phyloP scores from a whole-genome alignment of 2,888 invertebrate species.

The Pseudococcus viburni region DNA sequence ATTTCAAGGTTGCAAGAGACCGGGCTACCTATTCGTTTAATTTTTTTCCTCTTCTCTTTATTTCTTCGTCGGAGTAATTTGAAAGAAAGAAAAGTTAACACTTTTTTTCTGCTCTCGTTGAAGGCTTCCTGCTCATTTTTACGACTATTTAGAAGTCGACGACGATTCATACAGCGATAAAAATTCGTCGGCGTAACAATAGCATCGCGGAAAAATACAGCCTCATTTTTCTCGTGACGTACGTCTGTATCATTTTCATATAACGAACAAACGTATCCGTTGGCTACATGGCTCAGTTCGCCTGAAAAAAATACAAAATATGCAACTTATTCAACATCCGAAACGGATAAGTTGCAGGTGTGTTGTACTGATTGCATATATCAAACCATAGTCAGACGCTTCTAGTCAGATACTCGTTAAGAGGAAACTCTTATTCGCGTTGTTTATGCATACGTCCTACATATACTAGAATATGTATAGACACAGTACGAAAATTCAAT shows the following conservation, averaged over 20 bases:
- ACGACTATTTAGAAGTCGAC: constrained; percentile 28
- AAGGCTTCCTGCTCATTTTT: constrained; percentile 29
- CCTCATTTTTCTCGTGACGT: not conserved
- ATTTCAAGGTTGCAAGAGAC: constrained; percentile 34
- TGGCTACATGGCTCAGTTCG: not conserved
- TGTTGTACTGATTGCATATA: constrained; percentile 10
- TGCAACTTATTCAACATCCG: not conserved
- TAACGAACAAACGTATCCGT: not conserved
- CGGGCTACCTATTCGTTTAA: constrained; percentile 16
- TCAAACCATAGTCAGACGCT: not conserved
- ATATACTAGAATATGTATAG: not conserved
- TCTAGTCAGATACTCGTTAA: constrained; percentile 9
- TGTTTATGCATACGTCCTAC: not conserved
- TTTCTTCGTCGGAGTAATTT: not conserved
- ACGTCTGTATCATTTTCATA: not conserved
- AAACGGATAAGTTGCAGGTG: constrained; percentile 1
- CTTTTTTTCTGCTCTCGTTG: constrained; percentile 9
- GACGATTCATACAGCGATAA: constrained; percentile 29
- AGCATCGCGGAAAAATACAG: not conserved
- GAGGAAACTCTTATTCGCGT: not conserved
- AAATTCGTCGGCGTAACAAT: not conserved
- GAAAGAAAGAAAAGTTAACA: not conserved
- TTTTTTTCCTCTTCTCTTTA: not conserved
- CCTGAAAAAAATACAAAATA: not conserved
- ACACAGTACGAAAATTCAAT: constrained; percentile 10